Percentiles rank a stretch among this genome's conserved stretches.
Evolutionary conservation across 2,113 vertebrate genomes (phyloP).

Genomic region (Thryonomys swinderianus): DNA sequence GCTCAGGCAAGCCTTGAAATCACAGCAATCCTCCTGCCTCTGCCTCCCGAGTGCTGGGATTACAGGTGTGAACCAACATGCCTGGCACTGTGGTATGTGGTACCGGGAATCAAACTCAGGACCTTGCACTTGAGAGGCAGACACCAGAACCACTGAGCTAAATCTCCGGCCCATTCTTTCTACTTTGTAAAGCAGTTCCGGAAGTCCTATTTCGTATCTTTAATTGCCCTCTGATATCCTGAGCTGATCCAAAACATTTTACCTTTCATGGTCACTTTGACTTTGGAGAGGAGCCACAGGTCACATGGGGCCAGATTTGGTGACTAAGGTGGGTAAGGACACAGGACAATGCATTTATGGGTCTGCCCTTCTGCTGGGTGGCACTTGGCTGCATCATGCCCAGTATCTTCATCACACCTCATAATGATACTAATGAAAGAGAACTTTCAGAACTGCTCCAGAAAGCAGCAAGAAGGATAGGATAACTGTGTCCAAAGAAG

Average conservation of each 20-base stretch:
- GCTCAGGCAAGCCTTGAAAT: no score
- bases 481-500: background rate
- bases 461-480: background rate
- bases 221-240: background rate
- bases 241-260: background rate
- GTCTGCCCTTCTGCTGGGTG: background rate
- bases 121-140: no score
- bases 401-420: background rate
- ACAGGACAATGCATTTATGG: accelerated
- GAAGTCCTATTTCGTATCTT: background rate
- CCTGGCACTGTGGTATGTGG: no score
- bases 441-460: background rate
- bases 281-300: background rate
- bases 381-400: no score
- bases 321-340: background rate
- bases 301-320: background rate
- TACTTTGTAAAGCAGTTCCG: background rate
- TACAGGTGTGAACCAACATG: no score
- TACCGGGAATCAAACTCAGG: no score
- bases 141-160: no score
- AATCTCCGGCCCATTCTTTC: no score
- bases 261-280: background rate
- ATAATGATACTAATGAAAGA: background rate
- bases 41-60: no score
- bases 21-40: no score